Percentiles rank a stretch among this genome's conserved stretches.
phyloP scores from a whole-genome alignment of 2,113 vertebrate species.

The Probosciger aterrimus region DNA sequence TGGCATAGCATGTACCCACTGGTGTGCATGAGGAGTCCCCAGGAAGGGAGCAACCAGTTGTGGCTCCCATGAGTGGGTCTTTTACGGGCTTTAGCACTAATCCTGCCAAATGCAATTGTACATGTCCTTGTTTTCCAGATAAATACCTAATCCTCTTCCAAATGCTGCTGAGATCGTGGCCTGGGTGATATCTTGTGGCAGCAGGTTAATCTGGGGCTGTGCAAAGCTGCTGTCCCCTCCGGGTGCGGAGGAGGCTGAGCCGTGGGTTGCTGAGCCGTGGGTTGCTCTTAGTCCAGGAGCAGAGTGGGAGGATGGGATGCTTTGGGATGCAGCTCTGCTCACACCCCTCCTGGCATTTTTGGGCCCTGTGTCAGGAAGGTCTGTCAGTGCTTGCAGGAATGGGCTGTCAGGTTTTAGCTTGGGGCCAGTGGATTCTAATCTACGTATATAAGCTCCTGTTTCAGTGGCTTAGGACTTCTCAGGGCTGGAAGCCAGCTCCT shows the following conservation, averaged over 20 bases:
- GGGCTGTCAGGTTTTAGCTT: background rate
- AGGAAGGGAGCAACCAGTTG: background rate
- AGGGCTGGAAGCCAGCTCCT: background rate
- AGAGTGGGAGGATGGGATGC: background rate
- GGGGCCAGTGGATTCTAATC: background rate
- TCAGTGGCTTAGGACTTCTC: background rate
- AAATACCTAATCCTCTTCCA: background rate
- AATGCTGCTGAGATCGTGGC: background rate
- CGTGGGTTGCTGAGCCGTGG: rapidly evolving
- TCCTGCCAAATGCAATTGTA: background rate
- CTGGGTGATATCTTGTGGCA: background rate
- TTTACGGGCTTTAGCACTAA: background rate
- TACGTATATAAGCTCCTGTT: background rate
- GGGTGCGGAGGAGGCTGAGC: background rate
- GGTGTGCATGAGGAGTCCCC: rapidly evolving
- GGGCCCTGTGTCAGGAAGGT: background rate
- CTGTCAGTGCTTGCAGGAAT: background rate
- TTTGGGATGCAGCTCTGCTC: background rate
- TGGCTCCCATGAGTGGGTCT: background rate
- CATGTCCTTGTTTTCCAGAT: background rate
- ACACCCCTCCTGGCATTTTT: background rate
- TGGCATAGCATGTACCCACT: background rate
- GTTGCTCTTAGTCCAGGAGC: background rate
- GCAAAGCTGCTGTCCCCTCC: background rate
- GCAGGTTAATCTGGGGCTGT: background rate